Conservation (phyloP, 2,797 vertebrate species). For the Emydoidea blandingii region DNA sequence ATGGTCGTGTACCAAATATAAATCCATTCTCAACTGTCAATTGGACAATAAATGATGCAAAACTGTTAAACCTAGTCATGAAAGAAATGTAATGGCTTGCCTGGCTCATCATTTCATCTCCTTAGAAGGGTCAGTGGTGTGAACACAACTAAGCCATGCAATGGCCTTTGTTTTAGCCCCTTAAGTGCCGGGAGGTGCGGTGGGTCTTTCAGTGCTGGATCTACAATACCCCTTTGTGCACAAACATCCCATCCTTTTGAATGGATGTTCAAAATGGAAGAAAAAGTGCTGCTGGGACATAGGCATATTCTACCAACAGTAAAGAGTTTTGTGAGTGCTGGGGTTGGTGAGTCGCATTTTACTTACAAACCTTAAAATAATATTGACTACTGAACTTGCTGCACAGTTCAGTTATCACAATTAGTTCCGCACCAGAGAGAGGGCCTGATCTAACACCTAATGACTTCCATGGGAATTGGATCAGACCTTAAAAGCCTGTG, state of each 20-base stretch:
- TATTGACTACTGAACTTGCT: not conserved
- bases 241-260: not conserved
- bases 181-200: not conserved
- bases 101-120: not conserved
- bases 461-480: not conserved
- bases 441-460: not conserved
- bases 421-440: not conserved
- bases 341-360: not conserved
- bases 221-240: not conserved
- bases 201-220: not conserved
- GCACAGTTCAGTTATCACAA: not conserved
- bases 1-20: not conserved
- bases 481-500: not conserved
- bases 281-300: not conserved
- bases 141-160: not conserved
- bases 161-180: not conserved
- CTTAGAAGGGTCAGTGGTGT: not conserved
- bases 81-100: not conserved
- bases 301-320: not conserved
- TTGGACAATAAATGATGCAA: not conserved
- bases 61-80: not conserved
- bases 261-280: not conserved
- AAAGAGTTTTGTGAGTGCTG: not conserved
- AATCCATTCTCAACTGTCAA: not conserved
- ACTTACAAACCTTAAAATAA: not conserved